A percentile compares a stretch with the other conserved stretches of the same genome.
phyloP scores from a whole-genome alignment of 1,140 invertebrate species.

The Harpegnathos saltator region DNA sequence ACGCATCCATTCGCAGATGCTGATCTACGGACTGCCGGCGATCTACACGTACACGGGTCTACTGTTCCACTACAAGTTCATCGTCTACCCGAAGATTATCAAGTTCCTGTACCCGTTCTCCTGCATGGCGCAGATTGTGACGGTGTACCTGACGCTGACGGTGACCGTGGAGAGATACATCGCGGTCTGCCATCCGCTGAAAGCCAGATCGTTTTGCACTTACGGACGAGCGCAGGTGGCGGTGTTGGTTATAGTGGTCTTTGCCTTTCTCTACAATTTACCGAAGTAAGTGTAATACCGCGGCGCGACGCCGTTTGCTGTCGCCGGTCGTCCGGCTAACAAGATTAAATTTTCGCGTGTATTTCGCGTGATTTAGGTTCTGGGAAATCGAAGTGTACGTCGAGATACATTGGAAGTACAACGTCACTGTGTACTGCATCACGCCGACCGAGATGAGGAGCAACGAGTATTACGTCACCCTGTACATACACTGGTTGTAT shows the following conservation, averaged over 20 bases:
- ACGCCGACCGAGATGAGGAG: constrained; percentile 89
- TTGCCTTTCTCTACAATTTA: constrained; percentile 95
- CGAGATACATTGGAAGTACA: constrained; percentile 85
- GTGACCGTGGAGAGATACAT: constrained; percentile 98
- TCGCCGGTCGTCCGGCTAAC: no score
- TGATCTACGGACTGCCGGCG: constrained; percentile 94
- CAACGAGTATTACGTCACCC: constrained; percentile 91
- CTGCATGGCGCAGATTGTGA: constrained; percentile 95
- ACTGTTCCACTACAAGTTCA: constrained; percentile 92
- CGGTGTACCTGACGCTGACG: constrained; percentile 97
- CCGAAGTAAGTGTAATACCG: constrained; percentile 86
- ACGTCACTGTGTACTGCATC: constrained; percentile 90
- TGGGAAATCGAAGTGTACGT: constrained; percentile 88
- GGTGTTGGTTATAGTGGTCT: constrained; percentile 92
- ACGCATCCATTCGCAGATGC: constrained; percentile 84
- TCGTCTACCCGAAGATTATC: constrained; percentile 93
- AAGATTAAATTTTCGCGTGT: constrained; percentile 11
- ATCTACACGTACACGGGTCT: constrained; percentile 93
- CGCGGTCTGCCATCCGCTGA: constrained; percentile 97
- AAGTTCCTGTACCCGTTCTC: constrained; percentile 94
- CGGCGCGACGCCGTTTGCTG: background rate
- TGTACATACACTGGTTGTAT: constrained; percentile 97
- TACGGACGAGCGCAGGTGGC: constrained; percentile 95
- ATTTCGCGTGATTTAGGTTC: constrained; percentile 86
- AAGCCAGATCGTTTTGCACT: constrained; percentile 95